These are phyloP conservation scores for Sebastolobus alascanus DNA, from an alignment of 2,797 vertebrate species.

Conservation along the genomic window DNA sequence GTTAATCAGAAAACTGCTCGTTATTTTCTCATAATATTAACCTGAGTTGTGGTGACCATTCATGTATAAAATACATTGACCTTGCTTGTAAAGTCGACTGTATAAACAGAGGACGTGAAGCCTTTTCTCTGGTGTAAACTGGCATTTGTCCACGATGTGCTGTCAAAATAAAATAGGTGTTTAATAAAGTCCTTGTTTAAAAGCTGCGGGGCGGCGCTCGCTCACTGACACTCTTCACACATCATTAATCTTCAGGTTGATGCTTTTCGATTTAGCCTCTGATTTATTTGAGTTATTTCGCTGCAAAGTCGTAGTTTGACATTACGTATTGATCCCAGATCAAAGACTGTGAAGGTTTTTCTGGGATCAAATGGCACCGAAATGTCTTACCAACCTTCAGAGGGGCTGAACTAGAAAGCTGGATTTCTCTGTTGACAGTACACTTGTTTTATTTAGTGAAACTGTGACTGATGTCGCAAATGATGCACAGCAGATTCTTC, in stretches of 20 bases:
- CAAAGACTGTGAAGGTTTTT: slow-evolving; percentile 5
- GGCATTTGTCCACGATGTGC: slow-evolving; percentile 29
- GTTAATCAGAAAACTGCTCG: background rate
- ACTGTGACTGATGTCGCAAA: background rate
- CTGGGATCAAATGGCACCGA: slow-evolving; percentile 16
- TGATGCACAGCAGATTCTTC: background rate
- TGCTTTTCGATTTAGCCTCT: background rate
- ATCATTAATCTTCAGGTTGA: slow-evolving; percentile 20
- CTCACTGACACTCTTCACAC: slow-evolving; percentile 1
- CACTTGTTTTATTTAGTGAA: background rate
- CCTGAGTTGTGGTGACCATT: background rate
- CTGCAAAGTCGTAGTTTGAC: slow-evolving; percentile 18
- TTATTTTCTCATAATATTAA: background rate
- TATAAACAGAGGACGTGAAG: slow-evolving; percentile 15
- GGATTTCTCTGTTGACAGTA: background rate
- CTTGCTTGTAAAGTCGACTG: slow-evolving; percentile 30
- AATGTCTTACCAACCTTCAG: slow-evolving; percentile 10
- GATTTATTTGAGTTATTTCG: slow-evolving; percentile 15
- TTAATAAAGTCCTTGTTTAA: slow-evolving; percentile 25
- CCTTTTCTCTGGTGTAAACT: slow-evolving; percentile 13
- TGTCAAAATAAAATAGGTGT: slow-evolving; percentile 30
- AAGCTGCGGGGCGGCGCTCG: background rate
- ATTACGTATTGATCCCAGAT: slow-evolving; percentile 32
- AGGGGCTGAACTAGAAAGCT: background rate
- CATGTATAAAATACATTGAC: background rate